Evolutionary conservation across 2,888 invertebrate genomes (phyloP).

Genomic region (Priocnemis perturbator): DNA sequence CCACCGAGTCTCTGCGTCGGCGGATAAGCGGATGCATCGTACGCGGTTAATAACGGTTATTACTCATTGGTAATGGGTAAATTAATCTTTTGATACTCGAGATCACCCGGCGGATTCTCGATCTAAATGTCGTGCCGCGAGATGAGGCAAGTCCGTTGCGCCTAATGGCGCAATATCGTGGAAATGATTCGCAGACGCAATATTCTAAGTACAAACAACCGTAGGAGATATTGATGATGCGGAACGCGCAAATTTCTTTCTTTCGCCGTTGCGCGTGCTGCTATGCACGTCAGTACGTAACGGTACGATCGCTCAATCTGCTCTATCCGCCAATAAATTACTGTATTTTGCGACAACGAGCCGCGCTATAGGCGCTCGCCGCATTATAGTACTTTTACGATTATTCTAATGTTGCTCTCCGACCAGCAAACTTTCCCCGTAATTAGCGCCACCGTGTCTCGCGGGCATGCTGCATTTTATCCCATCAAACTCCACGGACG

Average conservation of each 20-base stretch:
- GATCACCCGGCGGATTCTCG: constrained; percentile 50
- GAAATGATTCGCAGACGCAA: constrained; percentile 34
- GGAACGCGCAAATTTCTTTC: constrained; percentile 12
- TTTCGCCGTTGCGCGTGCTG: constrained; percentile 9
- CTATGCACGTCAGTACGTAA: not conserved
- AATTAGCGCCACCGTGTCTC: no score
- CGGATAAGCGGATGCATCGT: constrained; percentile 32
- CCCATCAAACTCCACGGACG: constrained; percentile 4
- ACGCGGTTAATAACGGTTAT: constrained; percentile 49
- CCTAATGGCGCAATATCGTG: constrained; percentile 22
- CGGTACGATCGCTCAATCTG: constrained; percentile 10
- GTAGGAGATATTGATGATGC: constrained; percentile 15
- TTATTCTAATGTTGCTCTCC: constrained; percentile 8
- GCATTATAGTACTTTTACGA: constrained; percentile 17
- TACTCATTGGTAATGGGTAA: constrained; percentile 49
- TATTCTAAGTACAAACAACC: constrained; percentile 27
- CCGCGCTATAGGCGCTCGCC: constrained; percentile 7
- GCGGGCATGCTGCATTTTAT: constrained; percentile 3
- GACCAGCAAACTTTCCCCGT: not conserved
- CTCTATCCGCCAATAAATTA: constrained; percentile 19
- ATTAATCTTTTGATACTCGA: constrained; percentile 42
- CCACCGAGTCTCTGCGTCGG: constrained; percentile 25
- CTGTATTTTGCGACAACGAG: constrained; percentile 22
- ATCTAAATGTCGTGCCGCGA: constrained; percentile 49
- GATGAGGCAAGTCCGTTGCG: constrained; percentile 38